Percentiles rank a stretch among this genome's conserved stretches.
These are phyloP conservation scores for Dynastes maya DNA, from an alignment of 2,888 invertebrate genomes.

Conservation along the genomic window DNA sequence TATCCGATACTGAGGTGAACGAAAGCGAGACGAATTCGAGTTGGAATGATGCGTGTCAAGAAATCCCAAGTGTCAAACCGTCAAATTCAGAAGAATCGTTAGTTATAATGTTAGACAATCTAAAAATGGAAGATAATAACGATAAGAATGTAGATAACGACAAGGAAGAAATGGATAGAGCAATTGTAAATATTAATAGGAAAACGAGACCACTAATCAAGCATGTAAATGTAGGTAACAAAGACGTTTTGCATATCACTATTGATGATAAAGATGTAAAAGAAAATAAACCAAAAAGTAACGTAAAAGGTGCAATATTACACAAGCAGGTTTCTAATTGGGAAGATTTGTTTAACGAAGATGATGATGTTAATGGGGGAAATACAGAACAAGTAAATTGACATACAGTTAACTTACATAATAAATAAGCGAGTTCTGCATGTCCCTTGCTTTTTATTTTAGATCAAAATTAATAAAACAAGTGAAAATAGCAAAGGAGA, in stretches of 20 bases:
- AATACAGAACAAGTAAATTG: conserved; percentile 54
- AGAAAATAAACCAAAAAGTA: conserved; percentile 46
- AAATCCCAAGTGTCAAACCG: conserved; percentile 16
- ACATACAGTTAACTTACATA: conserved; percentile 20
- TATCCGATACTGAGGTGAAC: neutral
- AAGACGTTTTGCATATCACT: conserved; percentile 56
- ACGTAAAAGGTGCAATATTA: conserved; percentile 53
- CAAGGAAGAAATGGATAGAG: conserved; percentile 67
- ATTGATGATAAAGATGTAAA: conserved; percentile 51
- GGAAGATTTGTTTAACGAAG: conserved; percentile 68
- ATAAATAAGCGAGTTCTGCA: conserved; percentile 8
- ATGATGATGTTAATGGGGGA: conserved; percentile 60
- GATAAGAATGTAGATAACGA: conserved; percentile 63
- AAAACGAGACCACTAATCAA: conserved; percentile 67
- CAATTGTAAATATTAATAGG: conserved; percentile 66
- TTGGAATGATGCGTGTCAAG: conserved; percentile 32
- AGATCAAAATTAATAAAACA: conserved; percentile 36
- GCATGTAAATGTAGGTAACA: conserved; percentile 62
- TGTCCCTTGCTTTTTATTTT: conserved; percentile 34
- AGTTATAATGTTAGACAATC: conserved; percentile 52
- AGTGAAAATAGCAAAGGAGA: conserved; percentile 7
- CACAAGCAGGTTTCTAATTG: conserved; percentile 63
- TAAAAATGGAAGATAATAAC: conserved; percentile 56
- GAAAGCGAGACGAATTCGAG: conserved; percentile 42
- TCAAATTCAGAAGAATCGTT: conserved; percentile 4